Evolutionary conservation across 1,140 invertebrate species (phyloP).

Genomic region (Agrypnia vestita): DNA sequence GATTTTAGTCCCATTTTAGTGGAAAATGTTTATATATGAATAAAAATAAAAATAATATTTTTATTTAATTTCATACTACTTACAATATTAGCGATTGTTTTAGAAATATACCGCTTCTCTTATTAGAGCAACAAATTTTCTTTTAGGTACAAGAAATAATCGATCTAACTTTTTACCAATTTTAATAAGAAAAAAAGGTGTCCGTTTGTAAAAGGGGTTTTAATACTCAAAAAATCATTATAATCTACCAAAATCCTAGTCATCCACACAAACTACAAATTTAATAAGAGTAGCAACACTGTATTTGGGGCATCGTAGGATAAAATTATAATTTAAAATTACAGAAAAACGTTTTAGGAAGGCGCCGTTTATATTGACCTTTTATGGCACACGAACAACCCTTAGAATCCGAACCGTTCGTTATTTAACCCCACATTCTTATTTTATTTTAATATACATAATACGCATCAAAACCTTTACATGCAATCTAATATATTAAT

Average conservation of each 20-base stretch:
- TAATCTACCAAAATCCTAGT: constrained; percentile 32
- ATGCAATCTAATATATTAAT: no score
- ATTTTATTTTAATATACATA: not conserved
- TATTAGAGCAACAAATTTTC: no score
- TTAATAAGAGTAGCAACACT: constrained; percentile 15
- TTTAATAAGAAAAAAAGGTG: constrained; percentile 15
- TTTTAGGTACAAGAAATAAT: no score
- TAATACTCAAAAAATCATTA: constrained; percentile 18
- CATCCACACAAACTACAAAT: constrained; percentile 31
- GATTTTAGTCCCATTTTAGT: no score
- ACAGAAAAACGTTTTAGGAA: constrained; percentile 47
- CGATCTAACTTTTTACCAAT: not conserved
- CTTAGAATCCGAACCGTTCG: not conserved
- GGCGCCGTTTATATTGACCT: constrained; percentile 44
- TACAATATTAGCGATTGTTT: no score
- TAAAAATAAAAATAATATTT: no score
- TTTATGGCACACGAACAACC: constrained; percentile 36
- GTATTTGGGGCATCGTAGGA: not conserved
- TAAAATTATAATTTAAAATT: constrained; percentile 51
- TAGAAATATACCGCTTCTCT: no score
- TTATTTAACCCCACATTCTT: not conserved
- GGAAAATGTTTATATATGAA: no score
- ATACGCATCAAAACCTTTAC: not conserved
- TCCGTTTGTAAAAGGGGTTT: constrained; percentile 15
- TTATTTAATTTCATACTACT: no score